Base-by-base conservation (phyloP, 2,888 invertebrate species). In the Drosophila quasianomalipes region DNA sequence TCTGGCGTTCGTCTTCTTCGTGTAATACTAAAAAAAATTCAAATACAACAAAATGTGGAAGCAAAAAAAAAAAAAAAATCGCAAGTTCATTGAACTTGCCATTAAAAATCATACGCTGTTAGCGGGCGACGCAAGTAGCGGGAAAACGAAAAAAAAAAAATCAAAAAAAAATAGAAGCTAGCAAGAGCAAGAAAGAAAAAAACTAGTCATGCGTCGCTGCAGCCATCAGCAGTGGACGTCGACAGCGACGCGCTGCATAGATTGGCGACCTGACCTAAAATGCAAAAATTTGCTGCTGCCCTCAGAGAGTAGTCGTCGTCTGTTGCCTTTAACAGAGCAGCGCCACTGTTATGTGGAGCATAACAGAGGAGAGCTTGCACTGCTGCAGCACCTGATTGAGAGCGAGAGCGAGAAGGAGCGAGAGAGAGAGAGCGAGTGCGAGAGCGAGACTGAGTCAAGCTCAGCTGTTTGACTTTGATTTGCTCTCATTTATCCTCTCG, bases 191-290 rank as follows among this genome's bases (percentile, higher is more conserved):
- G 49, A 57, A 35, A 55, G 37, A 19, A 35, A 35, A 67, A 75
- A 85, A 85, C 84, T 82, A 87, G 88, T 88, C 86, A 83, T 81
- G 83, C 81, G 79, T 79, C 81, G 86, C 81, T 83, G 82, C 55
- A 69, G 64, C 60, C 76, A 60, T 74, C 73, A 69, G 60, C 74
- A 67, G 12, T 10, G 30, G 78, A 64, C 60, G 62, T 3, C 28
- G 60, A 41, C 72, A 52, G 60, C 72, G 60, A 31, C 65, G 78
- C 74, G 78, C 74, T 89, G 90, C 91, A 92, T 91, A 88, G 90
- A 92, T 91, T 92, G 92, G 92, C 84, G 85, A 92, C 92, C 92
- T 92, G 92, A 92, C 92, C 92, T 92, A 92, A 92, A 92, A 92
- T 92, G 90, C 91, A 90, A 87, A 91, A 91, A 83, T 82, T 81